Evolutionary conservation across 1,140 invertebrate genomes (phyloP).

Genomic region (Drosophila lini): DNA sequence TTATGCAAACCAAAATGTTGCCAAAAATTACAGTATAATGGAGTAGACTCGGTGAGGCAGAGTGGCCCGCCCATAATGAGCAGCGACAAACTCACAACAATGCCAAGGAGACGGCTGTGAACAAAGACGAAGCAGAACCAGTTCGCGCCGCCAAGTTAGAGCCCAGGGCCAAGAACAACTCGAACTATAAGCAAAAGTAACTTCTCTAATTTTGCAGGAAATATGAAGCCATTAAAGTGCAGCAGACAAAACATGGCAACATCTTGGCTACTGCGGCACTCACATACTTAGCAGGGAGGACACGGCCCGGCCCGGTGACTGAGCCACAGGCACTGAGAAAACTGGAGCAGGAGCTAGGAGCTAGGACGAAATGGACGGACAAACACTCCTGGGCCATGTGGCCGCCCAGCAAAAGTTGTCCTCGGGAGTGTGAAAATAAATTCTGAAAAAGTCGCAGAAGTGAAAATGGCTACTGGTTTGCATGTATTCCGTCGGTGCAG

Average conservation of each 20-base stretch:
- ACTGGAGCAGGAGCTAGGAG: slow-evolving; percentile 7
- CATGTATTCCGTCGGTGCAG: slow-evolving; percentile 49
- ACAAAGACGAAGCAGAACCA: slow-evolving; percentile 48
- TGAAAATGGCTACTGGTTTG: slow-evolving; percentile 67
- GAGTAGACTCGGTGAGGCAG: slow-evolving; percentile 52
- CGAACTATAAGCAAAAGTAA: slow-evolving; percentile 70
- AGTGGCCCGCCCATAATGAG: slow-evolving; percentile 68
- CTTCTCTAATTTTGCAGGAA: slow-evolving; percentile 82
- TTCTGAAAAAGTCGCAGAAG: slow-evolving; percentile 63
- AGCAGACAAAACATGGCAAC: slow-evolving; percentile 72
- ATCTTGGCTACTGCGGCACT: slow-evolving; percentile 74
- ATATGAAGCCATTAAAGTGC: slow-evolving; percentile 84
- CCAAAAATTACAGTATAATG: slow-evolving; percentile 84
- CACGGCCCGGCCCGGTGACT: neutral
- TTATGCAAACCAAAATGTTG: slow-evolving; percentile 83
- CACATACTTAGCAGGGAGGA: slow-evolving; percentile 32
- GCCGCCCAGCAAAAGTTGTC: slow-evolving; percentile 64
- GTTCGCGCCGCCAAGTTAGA: slow-evolving; percentile 32
- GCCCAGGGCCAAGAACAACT: slow-evolving; percentile 29
- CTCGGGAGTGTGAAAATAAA: slow-evolving; percentile 83
- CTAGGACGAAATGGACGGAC: slow-evolving; percentile 8
- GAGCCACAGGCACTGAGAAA: slow-evolving; percentile 5
- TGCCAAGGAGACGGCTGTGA: slow-evolving; percentile 30
- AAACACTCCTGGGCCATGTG: slow-evolving; percentile 50
- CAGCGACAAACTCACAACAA: slow-evolving; percentile 64